A percentile compares a stretch with the other conserved stretches of the same genome.
phyloP scores from a whole-genome alignment of 2,113 vertebrate species.

The Actinemys pallida region DNA sequence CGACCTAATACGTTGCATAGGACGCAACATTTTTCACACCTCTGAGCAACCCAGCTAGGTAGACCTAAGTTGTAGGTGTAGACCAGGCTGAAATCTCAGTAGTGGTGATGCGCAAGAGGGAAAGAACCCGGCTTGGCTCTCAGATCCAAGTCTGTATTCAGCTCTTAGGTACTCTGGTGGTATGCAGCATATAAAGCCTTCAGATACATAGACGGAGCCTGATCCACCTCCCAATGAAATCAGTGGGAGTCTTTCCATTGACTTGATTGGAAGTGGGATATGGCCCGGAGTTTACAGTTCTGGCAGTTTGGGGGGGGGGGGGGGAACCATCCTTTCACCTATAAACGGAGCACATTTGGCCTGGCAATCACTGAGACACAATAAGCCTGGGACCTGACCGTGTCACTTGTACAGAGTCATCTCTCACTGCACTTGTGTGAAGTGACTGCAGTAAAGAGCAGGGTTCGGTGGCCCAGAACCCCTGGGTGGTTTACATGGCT shows the following conservation, averaged over 20 bases:
- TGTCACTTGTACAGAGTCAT: neutral
- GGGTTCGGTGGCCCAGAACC: neutral
- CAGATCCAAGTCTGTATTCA: neutral
- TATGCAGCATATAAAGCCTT: too few relatives aligned
- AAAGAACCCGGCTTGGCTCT: neutral
- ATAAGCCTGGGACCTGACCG: neutral
- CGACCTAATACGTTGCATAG: too few relatives aligned
- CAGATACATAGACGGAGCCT: neutral
- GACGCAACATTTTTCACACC: too few relatives aligned
- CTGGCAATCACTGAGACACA: neutral
- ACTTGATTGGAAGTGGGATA: neutral
- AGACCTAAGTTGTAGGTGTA: too few relatives aligned
- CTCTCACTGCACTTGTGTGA: neutral
- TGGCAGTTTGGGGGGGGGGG: neutral
- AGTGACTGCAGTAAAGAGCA: neutral
- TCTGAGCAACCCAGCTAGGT: too few relatives aligned
- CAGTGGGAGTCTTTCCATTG: neutral
- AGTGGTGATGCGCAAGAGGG: too few relatives aligned
- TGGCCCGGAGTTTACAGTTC: neutral
- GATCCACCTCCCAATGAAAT: neutral
- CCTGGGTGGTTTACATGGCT: neutral
- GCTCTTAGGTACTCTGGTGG: neutral
- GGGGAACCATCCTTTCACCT: neutral
- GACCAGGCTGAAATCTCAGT: too few relatives aligned
- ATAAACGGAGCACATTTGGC: neutral